Conservation (phyloP, 2,113 vertebrate genomes). For the Ameiurus melas region DNA sequence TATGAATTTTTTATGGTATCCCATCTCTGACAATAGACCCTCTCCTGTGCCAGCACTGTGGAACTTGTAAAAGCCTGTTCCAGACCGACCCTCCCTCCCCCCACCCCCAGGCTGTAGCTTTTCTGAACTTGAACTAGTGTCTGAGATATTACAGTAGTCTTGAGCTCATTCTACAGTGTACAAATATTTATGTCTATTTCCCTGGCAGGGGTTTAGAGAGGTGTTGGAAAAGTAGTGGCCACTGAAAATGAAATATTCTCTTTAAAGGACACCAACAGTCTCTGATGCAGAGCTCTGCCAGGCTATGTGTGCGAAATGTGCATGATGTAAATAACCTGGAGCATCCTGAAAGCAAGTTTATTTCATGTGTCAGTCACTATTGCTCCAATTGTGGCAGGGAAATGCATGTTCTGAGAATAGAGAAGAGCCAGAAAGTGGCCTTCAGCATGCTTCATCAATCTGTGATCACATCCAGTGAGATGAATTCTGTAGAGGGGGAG, state of each 20-base stretch:
- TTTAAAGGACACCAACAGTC: slow-evolving; percentile 47
- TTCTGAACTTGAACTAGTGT: slow-evolving; percentile 3
- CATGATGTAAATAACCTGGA: slow-evolving; percentile 42
- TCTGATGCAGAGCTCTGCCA: slow-evolving; percentile 34
- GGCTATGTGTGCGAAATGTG: slow-evolving; percentile 45
- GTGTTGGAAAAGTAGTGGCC: slow-evolving; percentile 13
- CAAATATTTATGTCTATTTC: slow-evolving; percentile 31
- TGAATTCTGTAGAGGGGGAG: slow-evolving; percentile 24
- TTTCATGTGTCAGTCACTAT: slow-evolving; percentile 38
- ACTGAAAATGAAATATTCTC: slow-evolving; percentile 45
- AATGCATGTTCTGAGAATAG: slow-evolving; percentile 15
- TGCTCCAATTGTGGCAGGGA: neutral
- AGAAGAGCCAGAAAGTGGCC: slow-evolving; percentile 29
- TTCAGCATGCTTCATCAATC: slow-evolving; percentile 17
- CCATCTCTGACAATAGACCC: slow-evolving; percentile 55
- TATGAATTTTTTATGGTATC: slow-evolving; percentile 66
- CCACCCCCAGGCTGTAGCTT: slow-evolving; percentile 8
- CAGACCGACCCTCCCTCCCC: neutral
- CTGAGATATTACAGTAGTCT: neutral
- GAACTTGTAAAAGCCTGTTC: slow-evolving; percentile 44
- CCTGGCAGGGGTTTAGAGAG: slow-evolving; percentile 6
- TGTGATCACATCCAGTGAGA: slow-evolving; percentile 23
- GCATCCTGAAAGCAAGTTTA: slow-evolving; percentile 36
- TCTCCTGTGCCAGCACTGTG: slow-evolving; percentile 42
- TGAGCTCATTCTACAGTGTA: neutral